Base-by-base conservation (phyloP, 2,797 vertebrate species). In the Dromococcyx pavoninus region DNA sequence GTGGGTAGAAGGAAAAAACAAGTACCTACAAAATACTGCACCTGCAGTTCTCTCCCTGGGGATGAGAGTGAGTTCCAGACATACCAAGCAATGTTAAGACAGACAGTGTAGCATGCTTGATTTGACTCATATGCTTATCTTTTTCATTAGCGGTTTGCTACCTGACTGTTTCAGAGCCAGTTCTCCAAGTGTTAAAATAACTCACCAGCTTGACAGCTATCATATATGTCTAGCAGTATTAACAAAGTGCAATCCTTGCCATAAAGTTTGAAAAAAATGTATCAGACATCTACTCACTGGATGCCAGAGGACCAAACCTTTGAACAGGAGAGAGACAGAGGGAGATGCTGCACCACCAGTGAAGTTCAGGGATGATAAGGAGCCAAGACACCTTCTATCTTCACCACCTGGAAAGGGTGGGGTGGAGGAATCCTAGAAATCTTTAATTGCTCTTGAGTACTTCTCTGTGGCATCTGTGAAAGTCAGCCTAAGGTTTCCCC, bases 141-240 rank as follows among this genome's bases (percentile, higher is more conserved):
- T 88, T 95, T 94, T 57, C 79, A 95, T 96, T 92, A 96, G 83
- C 92, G 90, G 88, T 95, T 95, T 93, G 86, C 46, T 96, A 95
- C 93, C 94, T 97, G 95, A 94, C 77, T 95, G 92, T 92, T 95
- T 92, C 80, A 84, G 91, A 96, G 95, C 82, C 91, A 95, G 91
- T 80, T 94, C 85, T 95, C 89, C 86, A 94, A 96, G 89, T 91
- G 89, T 96, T 97, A 93, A 96, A 95, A 92, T 86, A 95, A 92
- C 76, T 93, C 85, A 83, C 43, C 82, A 96, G 94, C 92, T 94
- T 96, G 94, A 96, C 95, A 96, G 92, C 87, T 93, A 95, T 95
- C 91, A 86, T 93, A 70, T 92, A 94, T 88, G 92, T 96, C 95
- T 97, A 92, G 92, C 94, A 94, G 91, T 95, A 95, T 94, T 95